These are phyloP conservation scores for Phenganax stokvisi DNA, from an alignment of 92 coral and sea anemone genomes.

Conservation along the genomic window DNA sequence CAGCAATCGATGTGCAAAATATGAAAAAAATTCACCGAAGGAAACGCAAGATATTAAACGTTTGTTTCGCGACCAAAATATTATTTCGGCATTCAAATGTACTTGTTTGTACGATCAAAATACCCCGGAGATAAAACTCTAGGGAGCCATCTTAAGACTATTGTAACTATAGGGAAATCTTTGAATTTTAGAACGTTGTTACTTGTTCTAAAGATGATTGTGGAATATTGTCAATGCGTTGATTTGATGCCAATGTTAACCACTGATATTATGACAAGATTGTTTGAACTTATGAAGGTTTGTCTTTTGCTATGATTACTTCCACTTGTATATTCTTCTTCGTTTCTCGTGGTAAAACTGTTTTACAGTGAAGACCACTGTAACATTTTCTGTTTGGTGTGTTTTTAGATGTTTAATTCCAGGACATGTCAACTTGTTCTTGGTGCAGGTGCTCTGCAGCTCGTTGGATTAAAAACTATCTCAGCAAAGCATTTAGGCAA, in stretches of 20 bases:
- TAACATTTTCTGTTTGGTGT: neutral
- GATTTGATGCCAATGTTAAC: constrained; percentile 93
- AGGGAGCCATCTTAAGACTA: no score
- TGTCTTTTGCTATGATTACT: neutral
- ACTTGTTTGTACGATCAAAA: no score
- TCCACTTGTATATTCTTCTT: neutral
- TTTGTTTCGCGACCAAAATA: no score
- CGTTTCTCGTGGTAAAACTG: no score
- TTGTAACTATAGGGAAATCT: neutral
- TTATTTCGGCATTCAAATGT: no score
- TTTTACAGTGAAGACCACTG: neutral
- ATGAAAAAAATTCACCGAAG: no score
- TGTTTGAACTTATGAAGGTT: constrained; percentile 94
- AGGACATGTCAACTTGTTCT: constrained; percentile 94
- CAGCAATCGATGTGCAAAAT: no score
- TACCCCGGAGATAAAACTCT: no score
- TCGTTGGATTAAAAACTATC: constrained; percentile 89
- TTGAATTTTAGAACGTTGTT: constrained; percentile 64
- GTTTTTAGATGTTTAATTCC: constrained; percentile 72
- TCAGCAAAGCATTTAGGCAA: constrained; percentile 89
- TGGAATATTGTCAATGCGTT: constrained; percentile 97
- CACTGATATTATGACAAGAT: constrained; percentile 92
- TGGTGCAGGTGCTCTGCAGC: constrained; percentile 97
- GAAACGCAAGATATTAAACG: no score
- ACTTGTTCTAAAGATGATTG: constrained; percentile 83